Percentiles rank a stretch among this genome's conserved stretches.
Conservation (phyloP, 2,888 invertebrate species). For the Branchipolynoe longqiensis region DNA sequence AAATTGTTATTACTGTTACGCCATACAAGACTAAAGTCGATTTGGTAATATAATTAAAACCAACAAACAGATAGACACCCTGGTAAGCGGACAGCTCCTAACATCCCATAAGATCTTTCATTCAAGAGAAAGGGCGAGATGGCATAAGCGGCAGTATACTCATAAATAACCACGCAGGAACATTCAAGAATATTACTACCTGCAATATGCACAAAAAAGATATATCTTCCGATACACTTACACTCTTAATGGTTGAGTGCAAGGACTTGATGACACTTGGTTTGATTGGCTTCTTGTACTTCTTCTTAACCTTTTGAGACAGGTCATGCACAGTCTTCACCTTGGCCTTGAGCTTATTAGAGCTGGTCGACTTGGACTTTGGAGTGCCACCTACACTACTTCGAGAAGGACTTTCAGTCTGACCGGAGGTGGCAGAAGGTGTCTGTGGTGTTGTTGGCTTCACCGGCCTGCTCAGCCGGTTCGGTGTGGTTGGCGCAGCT, state of each 20-base stretch:
- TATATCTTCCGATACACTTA: too few relatives aligned
- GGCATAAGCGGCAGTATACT: too few relatives aligned
- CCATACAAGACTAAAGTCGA: too few relatives aligned
- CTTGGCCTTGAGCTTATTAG: constrained; percentile 10
- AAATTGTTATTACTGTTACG: too few relatives aligned
- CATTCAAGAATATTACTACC: too few relatives aligned
- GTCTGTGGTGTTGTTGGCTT: not conserved
- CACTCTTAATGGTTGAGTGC: constrained; percentile 22
- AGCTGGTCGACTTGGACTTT: constrained; percentile 17
- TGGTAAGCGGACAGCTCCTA: too few relatives aligned
- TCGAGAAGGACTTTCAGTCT: not conserved
- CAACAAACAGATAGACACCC: too few relatives aligned
- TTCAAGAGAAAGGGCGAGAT: too few relatives aligned
- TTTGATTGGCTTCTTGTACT: constrained; percentile 67
- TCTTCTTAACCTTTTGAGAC: constrained; percentile 76
- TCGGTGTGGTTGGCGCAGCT: constrained; percentile 39
- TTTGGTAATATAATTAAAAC: too few relatives aligned
- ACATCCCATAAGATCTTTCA: too few relatives aligned
- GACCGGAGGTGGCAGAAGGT: not conserved
- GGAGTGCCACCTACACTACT: not conserved
- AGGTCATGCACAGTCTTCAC: constrained; percentile 61
- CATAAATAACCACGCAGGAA: too few relatives aligned
- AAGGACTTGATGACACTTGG: not conserved
- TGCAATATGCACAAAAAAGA: too few relatives aligned
- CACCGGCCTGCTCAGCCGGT: not conserved